Base-by-base conservation (phyloP, 2,888 invertebrate genomes). In the Helleia helle region DNA sequence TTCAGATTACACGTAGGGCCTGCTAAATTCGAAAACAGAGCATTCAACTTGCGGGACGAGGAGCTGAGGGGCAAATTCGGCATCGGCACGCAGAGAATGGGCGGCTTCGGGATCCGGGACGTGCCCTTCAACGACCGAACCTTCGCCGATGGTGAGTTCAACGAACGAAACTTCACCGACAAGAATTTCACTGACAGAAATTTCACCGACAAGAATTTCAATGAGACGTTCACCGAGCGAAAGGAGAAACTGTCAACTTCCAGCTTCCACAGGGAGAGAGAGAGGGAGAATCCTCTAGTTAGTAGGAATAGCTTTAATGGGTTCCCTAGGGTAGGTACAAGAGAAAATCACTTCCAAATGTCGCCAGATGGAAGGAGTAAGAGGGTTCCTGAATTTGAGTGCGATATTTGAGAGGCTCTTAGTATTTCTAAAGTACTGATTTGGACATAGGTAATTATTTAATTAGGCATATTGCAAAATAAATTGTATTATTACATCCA, bases 351-450 rank as follows among this genome's bases (percentile, higher is more conserved):
- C 42, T 85, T 84, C 43, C 77, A 83, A 53, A 62, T 77, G 61
- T 66, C 74, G 26, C 73, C 81, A 8, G 86, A 84, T 34, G 83
- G 84, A n/a, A 66, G 81, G 22, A 86, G 76, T 56, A 86, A 86
- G 46, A 80, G 89, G 56, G 88, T 89, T 43, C 79, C 89, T 3
- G 89, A 89, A 62, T 89, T 89, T 55, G 89, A 89, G 62, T 89
- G 89, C 62, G 88, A 89, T 67, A 89, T 89, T 38, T 55, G 45
- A 34, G 30, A 14, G 30, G 30, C 15, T 34, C 34, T 34, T 18
- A 34, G 34, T 34, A 34, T 34, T 34, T 34, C 18, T 34, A 34
- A 34, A 34, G 29, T 39, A 11, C 30, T 30, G 24, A 39, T 30
- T 25, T 25, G 14, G 11, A 39, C 18, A 30, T 39, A 30, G 39